Percentiles rank a stretch among this genome's conserved stretches.
Conservation (phyloP, 2,888 invertebrate genomes). For the Icerya purchasi region DNA sequence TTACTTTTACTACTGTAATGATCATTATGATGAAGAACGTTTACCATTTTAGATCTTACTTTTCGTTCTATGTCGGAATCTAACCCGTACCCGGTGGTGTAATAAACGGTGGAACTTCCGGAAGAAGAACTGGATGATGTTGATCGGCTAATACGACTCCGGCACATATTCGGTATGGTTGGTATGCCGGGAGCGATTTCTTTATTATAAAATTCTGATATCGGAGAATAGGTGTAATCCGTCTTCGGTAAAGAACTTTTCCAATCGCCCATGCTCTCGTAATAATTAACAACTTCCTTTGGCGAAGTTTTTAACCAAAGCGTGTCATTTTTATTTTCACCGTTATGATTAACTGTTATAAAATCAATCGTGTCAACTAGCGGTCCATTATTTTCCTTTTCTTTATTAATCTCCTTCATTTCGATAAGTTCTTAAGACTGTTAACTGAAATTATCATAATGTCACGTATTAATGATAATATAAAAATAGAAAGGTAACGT, state of each 20-base stretch:
- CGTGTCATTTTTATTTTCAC: background rate
- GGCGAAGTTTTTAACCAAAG: background rate
- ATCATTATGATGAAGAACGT: too few relatives aligned
- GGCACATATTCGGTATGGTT: conserved; percentile 76
- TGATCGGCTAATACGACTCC: conserved; percentile 31
- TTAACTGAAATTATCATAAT: background rate
- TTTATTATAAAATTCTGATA: conserved; percentile 52
- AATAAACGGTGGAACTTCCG: background rate
- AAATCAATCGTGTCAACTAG: background rate
- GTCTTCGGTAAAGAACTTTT: conserved; percentile 67
- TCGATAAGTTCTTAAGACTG: background rate
- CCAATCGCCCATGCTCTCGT: conserved; percentile 17
- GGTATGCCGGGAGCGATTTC: conserved; percentile 31
- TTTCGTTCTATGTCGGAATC: background rate
- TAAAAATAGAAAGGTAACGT: background rate
- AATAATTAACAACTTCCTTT: conserved; percentile 16
- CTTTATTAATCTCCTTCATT: too few relatives aligned
- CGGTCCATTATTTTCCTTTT: too few relatives aligned
- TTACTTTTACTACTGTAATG: too few relatives aligned
- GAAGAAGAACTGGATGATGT: background rate
- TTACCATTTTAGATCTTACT: too few relatives aligned
- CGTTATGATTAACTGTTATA: too few relatives aligned
- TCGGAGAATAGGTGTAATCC: conserved; percentile 68
- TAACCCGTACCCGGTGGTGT: background rate
- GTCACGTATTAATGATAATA: background rate